Evolutionary conservation across 2,797 vertebrate species (phyloP).

Genomic region (Falco rusticolus): DNA sequence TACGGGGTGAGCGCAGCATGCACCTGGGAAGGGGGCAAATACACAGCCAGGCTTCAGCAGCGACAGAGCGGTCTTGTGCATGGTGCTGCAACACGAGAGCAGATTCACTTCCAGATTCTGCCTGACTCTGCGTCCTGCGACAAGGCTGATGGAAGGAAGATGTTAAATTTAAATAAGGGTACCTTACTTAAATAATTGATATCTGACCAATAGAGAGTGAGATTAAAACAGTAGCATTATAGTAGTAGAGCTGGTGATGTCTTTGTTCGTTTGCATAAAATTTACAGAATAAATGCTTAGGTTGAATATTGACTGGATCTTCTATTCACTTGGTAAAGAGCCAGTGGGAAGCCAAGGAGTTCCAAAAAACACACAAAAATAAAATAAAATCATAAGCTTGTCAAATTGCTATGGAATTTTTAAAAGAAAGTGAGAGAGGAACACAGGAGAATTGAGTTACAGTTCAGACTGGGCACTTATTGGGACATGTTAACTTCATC

Average conservation of each 20-base stretch:
- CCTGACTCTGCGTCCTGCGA: background rate
- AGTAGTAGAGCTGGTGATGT: background rate
- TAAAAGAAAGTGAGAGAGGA: fast-evolving
- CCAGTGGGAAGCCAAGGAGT: background rate
- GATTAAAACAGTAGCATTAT: background rate
- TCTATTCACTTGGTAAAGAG: background rate
- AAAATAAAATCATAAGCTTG: background rate
- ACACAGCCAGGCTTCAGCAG: too few relatives aligned
- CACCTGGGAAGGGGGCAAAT: background rate
- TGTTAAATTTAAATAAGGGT: background rate
- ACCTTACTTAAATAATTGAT: background rate
- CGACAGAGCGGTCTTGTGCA: background rate
- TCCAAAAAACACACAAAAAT: background rate
- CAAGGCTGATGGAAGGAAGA: background rate
- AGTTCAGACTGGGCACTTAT: background rate
- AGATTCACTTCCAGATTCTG: background rate
- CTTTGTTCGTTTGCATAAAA: background rate
- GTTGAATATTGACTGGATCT: background rate
- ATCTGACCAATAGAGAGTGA: background rate
- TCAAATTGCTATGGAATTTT: background rate
- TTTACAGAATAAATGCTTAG: background rate
- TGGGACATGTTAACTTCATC: background rate
- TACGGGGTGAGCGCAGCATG: fast-evolving
- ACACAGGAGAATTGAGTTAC: background rate
- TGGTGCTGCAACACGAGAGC: background rate